A percentile compares a stretch with the other conserved stretches of the same genome.
Conservation (phyloP, 2,113 vertebrate genomes). For the Cryptomyrus ogoouensis region DNA sequence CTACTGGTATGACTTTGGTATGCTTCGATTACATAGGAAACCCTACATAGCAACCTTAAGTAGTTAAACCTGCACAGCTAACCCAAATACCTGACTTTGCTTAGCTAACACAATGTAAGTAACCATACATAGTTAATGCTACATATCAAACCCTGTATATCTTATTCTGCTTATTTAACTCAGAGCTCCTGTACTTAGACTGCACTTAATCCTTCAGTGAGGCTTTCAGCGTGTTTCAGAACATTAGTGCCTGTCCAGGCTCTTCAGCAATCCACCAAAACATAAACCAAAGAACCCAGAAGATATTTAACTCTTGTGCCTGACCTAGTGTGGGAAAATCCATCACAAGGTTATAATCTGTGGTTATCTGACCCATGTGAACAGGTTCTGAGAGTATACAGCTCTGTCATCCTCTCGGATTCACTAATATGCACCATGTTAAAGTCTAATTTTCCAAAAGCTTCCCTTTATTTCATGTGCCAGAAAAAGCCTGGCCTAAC, state of each 20-base stretch:
- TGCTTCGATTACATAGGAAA: not conserved
- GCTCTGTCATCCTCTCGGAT: not conserved
- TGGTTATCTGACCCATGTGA: not conserved
- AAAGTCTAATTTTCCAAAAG: not conserved
- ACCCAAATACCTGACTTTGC: not conserved
- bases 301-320: not conserved
- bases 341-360: not conserved
- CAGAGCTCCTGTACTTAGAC: not conserved
- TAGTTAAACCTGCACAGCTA: not conserved
- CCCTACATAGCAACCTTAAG: not conserved
- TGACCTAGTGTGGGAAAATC: not conserved
- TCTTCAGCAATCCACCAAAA: not conserved
- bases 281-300: not conserved
- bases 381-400: not conserved
- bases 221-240: not conserved
- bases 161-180: not conserved
- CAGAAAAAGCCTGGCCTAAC: not conserved
- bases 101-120: not conserved
- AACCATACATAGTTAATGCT: not conserved
- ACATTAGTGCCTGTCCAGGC: not conserved
- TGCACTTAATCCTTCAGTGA: not conserved
- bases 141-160: not conserved
- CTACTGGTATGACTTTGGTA: not conserved
- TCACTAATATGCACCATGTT: not conserved
- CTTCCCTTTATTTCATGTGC: not conserved